Percentiles rank a stretch among this genome's conserved stretches.
phyloP scores from a whole-genome alignment of 2,888 invertebrate genomes.

The Andrena fulva region DNA sequence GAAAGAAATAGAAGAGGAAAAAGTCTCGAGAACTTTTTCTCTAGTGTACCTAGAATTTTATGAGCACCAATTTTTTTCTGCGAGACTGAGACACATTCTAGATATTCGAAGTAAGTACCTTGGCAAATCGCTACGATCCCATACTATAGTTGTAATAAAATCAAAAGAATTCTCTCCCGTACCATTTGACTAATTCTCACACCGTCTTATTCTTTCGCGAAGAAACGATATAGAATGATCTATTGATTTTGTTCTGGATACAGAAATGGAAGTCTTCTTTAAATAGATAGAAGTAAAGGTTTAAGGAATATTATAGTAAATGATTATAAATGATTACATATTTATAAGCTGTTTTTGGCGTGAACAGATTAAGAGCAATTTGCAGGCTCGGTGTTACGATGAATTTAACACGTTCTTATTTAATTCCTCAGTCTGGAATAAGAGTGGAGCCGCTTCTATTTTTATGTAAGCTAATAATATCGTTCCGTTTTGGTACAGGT shows the following conservation, averaged over 20 bases:
- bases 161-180: background rate
- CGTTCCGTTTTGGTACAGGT: slow-evolving; percentile 23
- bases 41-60: background rate
- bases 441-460: too few species aligned
- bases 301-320: too few species aligned
- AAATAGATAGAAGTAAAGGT: too few species aligned
- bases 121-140: background rate
- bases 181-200: background rate
- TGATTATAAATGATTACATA: too few species aligned
- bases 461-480: background rate
- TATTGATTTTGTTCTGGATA: too few species aligned
- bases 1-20: background rate
- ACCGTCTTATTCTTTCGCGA: background rate
- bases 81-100: background rate
- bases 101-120: background rate
- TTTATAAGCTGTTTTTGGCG: too few species aligned
- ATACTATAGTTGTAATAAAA: slow-evolving; percentile 2
- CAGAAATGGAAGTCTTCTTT: too few species aligned
- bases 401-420: too few species aligned
- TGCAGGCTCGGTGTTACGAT: too few species aligned
- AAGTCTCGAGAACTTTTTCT: background rate
- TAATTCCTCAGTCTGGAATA: too few species aligned
- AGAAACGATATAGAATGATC: background rate
- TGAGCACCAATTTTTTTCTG: background rate
- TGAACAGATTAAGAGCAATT: too few species aligned